Evolutionary conservation across 1,140 invertebrate species (phyloP), one percentile per base, ranked within the genome.

Genomic region (Lethrus apterus): DNA sequence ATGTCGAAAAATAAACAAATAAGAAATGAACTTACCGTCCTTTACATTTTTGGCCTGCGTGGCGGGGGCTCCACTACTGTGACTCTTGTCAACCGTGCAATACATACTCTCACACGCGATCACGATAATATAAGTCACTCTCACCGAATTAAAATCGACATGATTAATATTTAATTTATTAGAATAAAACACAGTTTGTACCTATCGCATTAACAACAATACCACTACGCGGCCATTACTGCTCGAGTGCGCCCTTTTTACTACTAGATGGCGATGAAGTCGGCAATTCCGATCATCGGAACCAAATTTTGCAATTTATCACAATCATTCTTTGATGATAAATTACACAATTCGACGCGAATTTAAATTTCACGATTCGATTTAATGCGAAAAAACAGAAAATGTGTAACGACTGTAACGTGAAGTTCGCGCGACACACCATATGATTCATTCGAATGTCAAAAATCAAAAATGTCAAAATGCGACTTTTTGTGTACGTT

Each of bases 141-240:
- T 67, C 65, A 67, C 65, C 65, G 65, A 67, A 67, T 58, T 59
- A 57, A 55, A 57, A 57, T 61, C 57, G 57, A 49, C 65, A 67
- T 67, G 58, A 64, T 63, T 60, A 53, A 46, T 51, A 48, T 40
- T 60, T 52, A 38, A 7, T n/a, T 38, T 21, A 18, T 38, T 21
- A 38, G 24, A 11, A 38, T 21, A 38, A 21, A 38, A 29, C 40
- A 29, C 40, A 42, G 21, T 42, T 42, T 42, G 19, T 29, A 42
- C 40, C 21, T 26, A 26, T 26, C 21, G 24, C 40, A 5, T 29
- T 29, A 26, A 42, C 23, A 29, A 55, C 62, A 60, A 60, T 64
- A 49, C 58, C 56, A 55, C 55, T 56, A 56, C 57, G 33, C 63
- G 52, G 64, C 64, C 64, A 67, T 67, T 64, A 57, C 56, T 63